A percentile compares a stretch with the other conserved stretches of the same genome.
Evolutionary conservation across 2,113 vertebrate species (phyloP).

Genomic region (Zapus hudsonius): DNA sequence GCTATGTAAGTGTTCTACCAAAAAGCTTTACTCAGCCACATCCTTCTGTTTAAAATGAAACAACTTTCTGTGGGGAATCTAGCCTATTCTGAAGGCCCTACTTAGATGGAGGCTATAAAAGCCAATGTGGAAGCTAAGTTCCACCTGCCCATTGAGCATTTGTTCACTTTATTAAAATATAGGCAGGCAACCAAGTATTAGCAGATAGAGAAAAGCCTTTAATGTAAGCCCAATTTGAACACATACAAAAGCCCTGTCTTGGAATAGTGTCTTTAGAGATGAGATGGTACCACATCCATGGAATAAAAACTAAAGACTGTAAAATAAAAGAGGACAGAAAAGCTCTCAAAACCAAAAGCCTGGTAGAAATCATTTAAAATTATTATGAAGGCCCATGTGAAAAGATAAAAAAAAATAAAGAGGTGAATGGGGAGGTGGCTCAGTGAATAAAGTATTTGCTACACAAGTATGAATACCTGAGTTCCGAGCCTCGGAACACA

Average conservation of each 20-base stretch:
- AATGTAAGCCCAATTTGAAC: neutral
- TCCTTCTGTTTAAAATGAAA: neutral
- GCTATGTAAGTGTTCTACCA: neutral
- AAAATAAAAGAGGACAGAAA: neutral
- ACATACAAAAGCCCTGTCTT: neutral
- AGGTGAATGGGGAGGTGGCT: no score
- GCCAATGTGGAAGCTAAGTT: neutral
- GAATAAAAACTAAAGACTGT: neutral
- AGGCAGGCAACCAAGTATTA: neutral
- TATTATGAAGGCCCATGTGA: slow-evolving; percentile 1
- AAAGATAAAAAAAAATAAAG: neutral
- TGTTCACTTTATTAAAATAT: neutral
- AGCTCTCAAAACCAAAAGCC: neutral
- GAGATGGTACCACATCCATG: neutral
- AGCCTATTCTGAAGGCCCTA: neutral
- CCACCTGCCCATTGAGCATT: neutral
- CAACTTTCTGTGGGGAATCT: neutral
- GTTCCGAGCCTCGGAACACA: no score
- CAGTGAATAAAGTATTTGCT: no score
- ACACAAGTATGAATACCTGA: no score
- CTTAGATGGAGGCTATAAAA: neutral
- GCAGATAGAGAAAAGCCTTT: neutral
- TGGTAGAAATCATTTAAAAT: neutral
- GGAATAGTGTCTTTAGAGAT: neutral
- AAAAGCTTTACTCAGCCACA: neutral